Evolutionary conservation across 2,797 vertebrate genomes (phyloP).

Genomic region (Poeciliopsis paucimaculata): DNA sequence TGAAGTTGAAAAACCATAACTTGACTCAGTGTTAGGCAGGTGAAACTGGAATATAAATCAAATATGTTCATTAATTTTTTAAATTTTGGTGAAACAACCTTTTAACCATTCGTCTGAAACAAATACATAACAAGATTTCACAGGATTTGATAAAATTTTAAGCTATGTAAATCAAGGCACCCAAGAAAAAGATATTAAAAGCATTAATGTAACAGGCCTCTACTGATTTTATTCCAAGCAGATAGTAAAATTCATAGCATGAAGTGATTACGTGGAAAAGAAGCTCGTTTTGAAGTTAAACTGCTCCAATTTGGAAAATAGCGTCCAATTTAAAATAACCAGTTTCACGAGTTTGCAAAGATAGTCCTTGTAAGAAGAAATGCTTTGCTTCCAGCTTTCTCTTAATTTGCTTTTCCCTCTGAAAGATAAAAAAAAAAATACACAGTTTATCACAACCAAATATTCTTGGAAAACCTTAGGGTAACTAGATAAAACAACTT

Average conservation of each 20-base stretch:
- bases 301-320: not conserved
- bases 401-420: constrained; percentile 36
- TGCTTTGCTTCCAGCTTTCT: not conserved
- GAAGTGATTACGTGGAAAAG: constrained; percentile 8
- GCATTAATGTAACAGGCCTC: constrained; percentile 27
- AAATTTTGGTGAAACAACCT: constrained; percentile 9
- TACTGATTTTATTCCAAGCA: constrained; percentile 36
- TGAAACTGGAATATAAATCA: not conserved
- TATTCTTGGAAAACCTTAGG: not conserved
- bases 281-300: constrained; percentile 12
- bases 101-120: constrained; percentile 26
- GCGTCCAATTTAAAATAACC: not conserved
- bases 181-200: constrained; percentile 6
- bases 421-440: constrained; percentile 38
- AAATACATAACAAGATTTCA: constrained; percentile 5
- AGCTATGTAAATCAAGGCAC: constrained; percentile 10
- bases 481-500: not conserved
- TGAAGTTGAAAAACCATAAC: not conserved
- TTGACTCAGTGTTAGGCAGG: not conserved
- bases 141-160: constrained; percentile 9
- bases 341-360: constrained; percentile 8
- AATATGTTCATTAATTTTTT: not conserved
- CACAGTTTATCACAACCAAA: constrained; percentile 6
- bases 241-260: constrained; percentile 26
- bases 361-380: constrained; percentile 10